phyloP scores from a whole-genome alignment of 2,113 vertebrate species.

The Callipepla californica region DNA sequence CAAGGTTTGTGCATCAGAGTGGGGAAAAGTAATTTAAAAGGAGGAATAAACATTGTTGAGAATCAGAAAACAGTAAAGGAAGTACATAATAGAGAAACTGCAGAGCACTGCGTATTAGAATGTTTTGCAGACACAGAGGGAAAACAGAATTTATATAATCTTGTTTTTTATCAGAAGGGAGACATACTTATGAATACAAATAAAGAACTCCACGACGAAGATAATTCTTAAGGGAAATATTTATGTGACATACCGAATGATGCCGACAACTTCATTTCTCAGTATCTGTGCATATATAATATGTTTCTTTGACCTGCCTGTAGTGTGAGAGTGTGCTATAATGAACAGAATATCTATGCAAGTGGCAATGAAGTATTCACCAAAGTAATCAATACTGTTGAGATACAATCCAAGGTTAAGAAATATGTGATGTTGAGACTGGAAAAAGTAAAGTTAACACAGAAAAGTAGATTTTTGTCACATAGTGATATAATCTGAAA shows the following conservation, averaged over 20 bases:
- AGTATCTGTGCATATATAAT: constrained; percentile 21
- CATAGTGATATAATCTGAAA: constrained; percentile 27
- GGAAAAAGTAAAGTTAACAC: background rate
- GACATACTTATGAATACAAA: constrained; percentile 52
- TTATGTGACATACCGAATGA: constrained; percentile 48
- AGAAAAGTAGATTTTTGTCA: background rate
- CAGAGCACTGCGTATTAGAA: background rate
- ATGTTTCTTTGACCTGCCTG: constrained; percentile 34
- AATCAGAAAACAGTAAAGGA: constrained; percentile 20
- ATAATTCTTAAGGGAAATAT: constrained; percentile 59
- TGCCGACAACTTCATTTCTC: constrained; percentile 61
- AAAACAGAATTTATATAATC: constrained; percentile 38
- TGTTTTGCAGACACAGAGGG: constrained; percentile 14
- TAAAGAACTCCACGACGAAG: constrained; percentile 14
- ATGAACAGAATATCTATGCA: constrained; percentile 30
- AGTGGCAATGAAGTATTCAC: constrained; percentile 43
- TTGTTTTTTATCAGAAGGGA: constrained; percentile 45
- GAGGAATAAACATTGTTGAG: background rate
- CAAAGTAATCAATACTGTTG: constrained; percentile 26
- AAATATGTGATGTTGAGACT: background rate
- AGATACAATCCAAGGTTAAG: constrained; percentile 41
- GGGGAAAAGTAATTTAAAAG: constrained; percentile 41
- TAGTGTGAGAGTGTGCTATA: background rate
- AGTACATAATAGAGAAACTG: background rate
- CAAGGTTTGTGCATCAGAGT: background rate